These are phyloP conservation scores for Chionis minor DNA, from an alignment of 2,113 vertebrate species.

Conservation along the genomic window DNA sequence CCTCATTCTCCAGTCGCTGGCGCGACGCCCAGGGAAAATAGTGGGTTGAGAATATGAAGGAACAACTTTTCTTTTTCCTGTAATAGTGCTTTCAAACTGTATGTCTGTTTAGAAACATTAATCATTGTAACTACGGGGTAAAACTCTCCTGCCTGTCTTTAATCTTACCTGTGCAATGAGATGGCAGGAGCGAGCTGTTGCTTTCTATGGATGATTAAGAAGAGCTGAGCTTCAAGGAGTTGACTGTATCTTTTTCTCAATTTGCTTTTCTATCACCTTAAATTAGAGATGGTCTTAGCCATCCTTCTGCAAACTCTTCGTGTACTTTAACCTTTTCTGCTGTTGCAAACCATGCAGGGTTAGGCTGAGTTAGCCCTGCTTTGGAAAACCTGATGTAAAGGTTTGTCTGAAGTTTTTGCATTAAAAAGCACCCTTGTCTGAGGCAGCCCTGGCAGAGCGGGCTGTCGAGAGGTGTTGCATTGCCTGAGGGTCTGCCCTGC, in stretches of 20 bases:
- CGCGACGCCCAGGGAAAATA: conserved; percentile 52
- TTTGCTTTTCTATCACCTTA: conserved; percentile 22
- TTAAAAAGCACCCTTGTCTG: neutral
- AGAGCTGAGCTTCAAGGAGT: neutral
- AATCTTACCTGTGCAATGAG: conserved; percentile 30
- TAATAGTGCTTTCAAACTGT: conserved; percentile 54
- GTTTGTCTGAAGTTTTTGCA: neutral
- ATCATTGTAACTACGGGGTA: conserved; percentile 40
- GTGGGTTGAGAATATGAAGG: conserved; percentile 46
- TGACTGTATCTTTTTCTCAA: neutral
- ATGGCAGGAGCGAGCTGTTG: conserved; percentile 7
- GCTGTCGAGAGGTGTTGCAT: neutral
- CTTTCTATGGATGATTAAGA: conserved; percentile 27
- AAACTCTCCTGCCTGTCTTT: conserved; percentile 47
- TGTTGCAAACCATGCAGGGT: neutral
- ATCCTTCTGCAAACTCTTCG: neutral
- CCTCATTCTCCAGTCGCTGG: conserved; percentile 32
- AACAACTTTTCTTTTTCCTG: conserved; percentile 34
- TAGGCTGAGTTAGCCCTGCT: neutral
- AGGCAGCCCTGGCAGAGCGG: neutral
- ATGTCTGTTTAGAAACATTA: conserved; percentile 65
- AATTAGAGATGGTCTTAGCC: neutral
- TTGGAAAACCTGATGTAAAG: neutral
- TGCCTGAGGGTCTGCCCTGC: neutral
- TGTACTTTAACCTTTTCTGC: neutral